phyloP scores from a whole-genome alignment of 2,113 vertebrate species.

The Thamnaconus septentrionalis region DNA sequence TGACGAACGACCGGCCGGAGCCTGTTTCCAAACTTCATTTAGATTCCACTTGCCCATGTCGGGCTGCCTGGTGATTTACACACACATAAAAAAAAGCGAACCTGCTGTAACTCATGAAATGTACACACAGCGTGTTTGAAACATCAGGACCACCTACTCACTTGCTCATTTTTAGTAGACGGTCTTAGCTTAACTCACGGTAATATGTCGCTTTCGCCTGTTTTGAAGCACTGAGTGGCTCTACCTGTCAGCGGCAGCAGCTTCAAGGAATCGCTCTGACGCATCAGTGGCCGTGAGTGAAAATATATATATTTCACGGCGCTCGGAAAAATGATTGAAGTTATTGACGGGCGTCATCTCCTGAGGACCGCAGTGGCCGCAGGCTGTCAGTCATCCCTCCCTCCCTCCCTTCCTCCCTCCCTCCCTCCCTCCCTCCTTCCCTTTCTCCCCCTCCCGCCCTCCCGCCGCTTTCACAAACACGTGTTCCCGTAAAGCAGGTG shows the following conservation, averaged over 20 bases:
- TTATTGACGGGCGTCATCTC: no score
- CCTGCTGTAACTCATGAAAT: conserved; percentile 33
- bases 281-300: no score
- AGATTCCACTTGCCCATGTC: conserved; percentile 22
- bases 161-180: conserved; percentile 2
- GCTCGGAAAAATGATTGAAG: no score
- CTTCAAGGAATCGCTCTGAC: no score
- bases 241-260: no score
- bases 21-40: conserved; percentile 22
- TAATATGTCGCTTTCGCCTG: conserved; percentile 17
- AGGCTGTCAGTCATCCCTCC: no score
- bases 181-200: neutral
- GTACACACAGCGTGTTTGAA: conserved; percentile 32
- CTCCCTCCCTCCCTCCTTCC: no score
- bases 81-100: neutral
- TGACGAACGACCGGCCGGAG: neutral
- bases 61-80: neutral
- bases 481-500: conserved; percentile 37
- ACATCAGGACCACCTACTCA: conserved; percentile 27
- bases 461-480: neutral
- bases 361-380: no score
- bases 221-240: neutral
- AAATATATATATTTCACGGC: no score
- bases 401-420: no score
- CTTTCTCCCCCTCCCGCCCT: no score